Percentiles rank a stretch among this genome's conserved stretches.
phyloP scores from a whole-genome alignment of 2,888 invertebrate species.

The Bedellia somnulentella region DNA sequence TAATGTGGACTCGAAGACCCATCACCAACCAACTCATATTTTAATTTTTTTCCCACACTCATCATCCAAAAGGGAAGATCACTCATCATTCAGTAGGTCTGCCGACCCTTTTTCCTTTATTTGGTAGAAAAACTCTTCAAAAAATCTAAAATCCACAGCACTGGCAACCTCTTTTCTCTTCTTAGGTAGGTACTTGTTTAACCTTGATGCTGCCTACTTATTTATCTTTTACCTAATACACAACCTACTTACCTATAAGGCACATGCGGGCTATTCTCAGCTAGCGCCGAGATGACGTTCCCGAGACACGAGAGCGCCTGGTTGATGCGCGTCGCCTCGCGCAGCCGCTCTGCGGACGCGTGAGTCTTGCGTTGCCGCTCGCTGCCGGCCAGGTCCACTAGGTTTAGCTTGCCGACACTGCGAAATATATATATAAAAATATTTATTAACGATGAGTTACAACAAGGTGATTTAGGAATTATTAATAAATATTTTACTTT shows the following conservation, averaged over 20 bases:
- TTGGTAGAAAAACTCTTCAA: too few species aligned
- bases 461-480: not conserved
- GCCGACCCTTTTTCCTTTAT: too few species aligned
- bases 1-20: too few species aligned
- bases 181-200: too few species aligned
- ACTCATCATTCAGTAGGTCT: too few species aligned
- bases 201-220: too few species aligned
- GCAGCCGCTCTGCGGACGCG: slow-evolving; percentile 88
- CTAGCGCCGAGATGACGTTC: slow-evolving; percentile 96
- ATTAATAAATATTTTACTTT: not conserved
- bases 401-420: slow-evolving; percentile 92
- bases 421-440: slow-evolving; percentile 9
- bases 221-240: too few species aligned
- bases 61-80: too few species aligned
- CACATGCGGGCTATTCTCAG: slow-evolving; percentile 92
- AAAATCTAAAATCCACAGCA: too few species aligned
- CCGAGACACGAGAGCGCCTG: slow-evolving; percentile 95
- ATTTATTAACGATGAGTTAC: not conserved
- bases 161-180: too few species aligned
- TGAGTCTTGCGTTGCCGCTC: slow-evolving; percentile 97
- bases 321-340: slow-evolving; percentile 97
- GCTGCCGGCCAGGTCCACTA: slow-evolving; percentile 97
- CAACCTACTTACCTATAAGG: slow-evolving; percentile 76
- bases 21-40: too few species aligned
- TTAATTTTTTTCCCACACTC: too few species aligned